Percentiles rank a stretch among this genome's conserved stretches.
Conservation (phyloP, 2,888 invertebrate genomes). For the Microplitis deprimator region DNA sequence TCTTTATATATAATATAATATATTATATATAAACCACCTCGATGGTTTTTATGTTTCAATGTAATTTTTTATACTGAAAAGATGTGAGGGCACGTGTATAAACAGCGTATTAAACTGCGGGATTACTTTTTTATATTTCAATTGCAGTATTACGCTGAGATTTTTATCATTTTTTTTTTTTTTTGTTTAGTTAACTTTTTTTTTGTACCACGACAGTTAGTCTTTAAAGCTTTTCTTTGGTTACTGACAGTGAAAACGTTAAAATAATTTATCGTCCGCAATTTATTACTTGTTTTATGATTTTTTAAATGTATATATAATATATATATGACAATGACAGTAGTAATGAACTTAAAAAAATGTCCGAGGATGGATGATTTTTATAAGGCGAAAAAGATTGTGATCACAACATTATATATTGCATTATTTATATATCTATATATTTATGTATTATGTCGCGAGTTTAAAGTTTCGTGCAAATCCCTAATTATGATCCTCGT, state of each 20-base stretch:
- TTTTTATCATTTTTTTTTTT: conserved; percentile 1
- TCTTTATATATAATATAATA: conserved; percentile 20
- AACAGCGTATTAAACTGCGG: conserved; percentile 5
- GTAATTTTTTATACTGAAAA: conserved; percentile 8
- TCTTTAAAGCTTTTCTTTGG: conserved; percentile 41
- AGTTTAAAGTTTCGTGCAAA: conserved; percentile 29
- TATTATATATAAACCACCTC: conserved; percentile 16
- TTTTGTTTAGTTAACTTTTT: background rate
- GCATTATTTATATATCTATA: conserved; percentile 7
- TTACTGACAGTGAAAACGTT: conserved; percentile 11
- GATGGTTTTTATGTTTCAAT: conserved; percentile 23
- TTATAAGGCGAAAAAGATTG: conserved; percentile 11
- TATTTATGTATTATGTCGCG: background rate
- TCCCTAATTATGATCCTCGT: conserved; percentile 34
- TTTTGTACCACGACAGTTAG: conserved; percentile 45
- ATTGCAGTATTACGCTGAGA: conserved; percentile 37
- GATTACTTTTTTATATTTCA: conserved; percentile 21
- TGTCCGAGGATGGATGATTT: conserved; percentile 1
- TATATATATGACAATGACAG: background rate
- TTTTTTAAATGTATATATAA: background rate
- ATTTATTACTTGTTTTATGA: conserved; percentile 3
- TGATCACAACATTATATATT: background rate
- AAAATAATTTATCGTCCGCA: conserved; percentile 10
- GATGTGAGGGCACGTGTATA: conserved; percentile 4
- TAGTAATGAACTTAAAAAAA: background rate